Conservation (phyloP, 2,113 vertebrate genomes). For the Gymnogyps californianus region DNA sequence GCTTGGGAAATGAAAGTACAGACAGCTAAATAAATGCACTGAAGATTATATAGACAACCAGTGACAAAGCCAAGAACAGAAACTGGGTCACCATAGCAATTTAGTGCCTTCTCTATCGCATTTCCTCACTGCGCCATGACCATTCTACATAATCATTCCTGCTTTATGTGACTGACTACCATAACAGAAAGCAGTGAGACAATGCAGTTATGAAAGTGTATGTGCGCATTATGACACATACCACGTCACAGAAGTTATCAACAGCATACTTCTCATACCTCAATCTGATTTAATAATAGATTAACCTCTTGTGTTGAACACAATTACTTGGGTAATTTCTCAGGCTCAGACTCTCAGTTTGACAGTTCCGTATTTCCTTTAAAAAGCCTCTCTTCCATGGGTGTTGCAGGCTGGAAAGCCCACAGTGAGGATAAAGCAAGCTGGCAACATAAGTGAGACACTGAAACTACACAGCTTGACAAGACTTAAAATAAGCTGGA, state of each 20-base stretch:
- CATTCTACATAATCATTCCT: neutral
- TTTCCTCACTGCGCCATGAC: neutral
- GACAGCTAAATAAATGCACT: neutral
- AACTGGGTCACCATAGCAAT: neutral
- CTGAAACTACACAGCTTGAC: neutral
- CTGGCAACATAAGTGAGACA: neutral
- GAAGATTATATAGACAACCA: neutral
- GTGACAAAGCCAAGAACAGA: neutral
- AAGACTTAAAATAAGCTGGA: neutral
- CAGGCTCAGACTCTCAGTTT: neutral
- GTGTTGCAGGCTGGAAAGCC: neutral
- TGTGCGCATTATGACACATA: neutral
- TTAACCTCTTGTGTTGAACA: neutral
- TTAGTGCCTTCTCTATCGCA: neutral
- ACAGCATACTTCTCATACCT: neutral
- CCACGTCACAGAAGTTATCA: neutral
- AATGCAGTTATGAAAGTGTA: rapidly evolving
- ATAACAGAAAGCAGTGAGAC: neutral
- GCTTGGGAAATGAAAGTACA: neutral
- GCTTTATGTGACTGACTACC: neutral
- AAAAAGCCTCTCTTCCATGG: neutral
- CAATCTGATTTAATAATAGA: neutral
- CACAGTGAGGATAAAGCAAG: neutral
- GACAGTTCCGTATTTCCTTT: neutral
- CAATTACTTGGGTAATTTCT: neutral